phyloP scores from a whole-genome alignment of 2,797 vertebrate species.

The Vipera ursinii region DNA sequence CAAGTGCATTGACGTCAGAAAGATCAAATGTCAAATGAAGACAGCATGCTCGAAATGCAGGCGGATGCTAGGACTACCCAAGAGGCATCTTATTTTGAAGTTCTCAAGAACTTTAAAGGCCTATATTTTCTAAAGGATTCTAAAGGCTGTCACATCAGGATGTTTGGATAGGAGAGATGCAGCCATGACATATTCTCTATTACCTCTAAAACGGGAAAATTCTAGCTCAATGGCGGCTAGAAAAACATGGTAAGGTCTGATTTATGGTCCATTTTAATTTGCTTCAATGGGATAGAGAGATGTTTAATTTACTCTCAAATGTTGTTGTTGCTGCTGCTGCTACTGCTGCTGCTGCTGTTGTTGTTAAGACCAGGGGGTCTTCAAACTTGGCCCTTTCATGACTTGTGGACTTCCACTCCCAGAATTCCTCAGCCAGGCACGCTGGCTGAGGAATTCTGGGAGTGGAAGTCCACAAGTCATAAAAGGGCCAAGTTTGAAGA shows the following conservation, averaged over 20 bases:
- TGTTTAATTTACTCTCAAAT: neutral
- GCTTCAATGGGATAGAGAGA: neutral
- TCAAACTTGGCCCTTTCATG: too few species aligned
- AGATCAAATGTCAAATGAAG: conserved; percentile 3
- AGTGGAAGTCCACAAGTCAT: too few species aligned
- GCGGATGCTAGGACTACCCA: neutral
- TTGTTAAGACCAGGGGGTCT: too few species aligned
- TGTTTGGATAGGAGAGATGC: too few species aligned
- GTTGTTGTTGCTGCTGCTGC: too few species aligned
- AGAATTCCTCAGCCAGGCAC: too few species aligned
- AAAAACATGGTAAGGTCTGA: neutral
- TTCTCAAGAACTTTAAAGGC: neutral
- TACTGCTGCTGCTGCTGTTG: too few species aligned
- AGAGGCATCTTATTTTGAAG: neutral
- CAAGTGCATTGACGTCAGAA: neutral
- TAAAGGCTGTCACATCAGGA: too few species aligned
- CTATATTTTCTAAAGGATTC: neutral
- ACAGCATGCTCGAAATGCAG: neutral
- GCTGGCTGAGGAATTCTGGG: too few species aligned
- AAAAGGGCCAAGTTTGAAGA: too few species aligned
- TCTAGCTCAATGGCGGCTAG: neutral
- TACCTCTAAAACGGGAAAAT: neutral
- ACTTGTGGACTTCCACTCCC: too few species aligned
- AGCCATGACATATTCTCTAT: too few species aligned
- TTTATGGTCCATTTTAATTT: neutral